phyloP scores from a whole-genome alignment of 2,888 invertebrate species.

The Aspidiotus rigidus region DNA sequence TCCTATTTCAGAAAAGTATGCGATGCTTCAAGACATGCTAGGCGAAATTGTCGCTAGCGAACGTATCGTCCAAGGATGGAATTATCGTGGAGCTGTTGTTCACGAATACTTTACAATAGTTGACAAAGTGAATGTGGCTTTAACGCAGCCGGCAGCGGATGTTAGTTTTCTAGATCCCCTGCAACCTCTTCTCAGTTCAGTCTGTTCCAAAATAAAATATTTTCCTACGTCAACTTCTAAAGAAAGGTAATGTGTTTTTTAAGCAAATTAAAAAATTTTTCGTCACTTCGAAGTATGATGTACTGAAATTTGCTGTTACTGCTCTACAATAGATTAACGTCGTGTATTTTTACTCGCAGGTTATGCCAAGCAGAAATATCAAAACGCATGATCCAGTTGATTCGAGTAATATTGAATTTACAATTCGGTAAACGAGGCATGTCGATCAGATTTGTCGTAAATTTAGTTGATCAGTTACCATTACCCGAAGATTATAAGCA shows the following conservation, averaged over 20 bases:
- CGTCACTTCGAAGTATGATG: too few relatives aligned
- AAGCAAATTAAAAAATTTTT: too few relatives aligned
- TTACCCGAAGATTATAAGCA: slow-evolving; percentile 52
- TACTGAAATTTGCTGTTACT: neutral
- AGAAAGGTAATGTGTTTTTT: slow-evolving; percentile 45
- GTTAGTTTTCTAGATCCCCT: slow-evolving; percentile 44
- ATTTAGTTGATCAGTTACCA: slow-evolving; percentile 48
- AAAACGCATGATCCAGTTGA: slow-evolving; percentile 47
- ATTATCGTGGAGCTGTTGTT: slow-evolving; percentile 20
- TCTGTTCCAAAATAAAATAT: slow-evolving; percentile 47
- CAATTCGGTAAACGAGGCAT: slow-evolving; percentile 37
- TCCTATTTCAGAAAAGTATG: slow-evolving; percentile 21
- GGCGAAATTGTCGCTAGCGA: slow-evolving; percentile 26
- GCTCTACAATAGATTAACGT: neutral
- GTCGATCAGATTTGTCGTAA: slow-evolving; percentile 43
- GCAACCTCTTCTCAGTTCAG: slow-evolving; percentile 47
- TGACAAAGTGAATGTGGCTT: slow-evolving; percentile 14
- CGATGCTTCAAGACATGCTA: slow-evolving; percentile 4
- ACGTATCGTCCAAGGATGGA: slow-evolving; percentile 17
- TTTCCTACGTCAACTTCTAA: slow-evolving; percentile 47
- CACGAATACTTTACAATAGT: slow-evolving; percentile 27
- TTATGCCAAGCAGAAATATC: slow-evolving; percentile 54
- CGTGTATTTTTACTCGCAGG: slow-evolving; percentile 39
- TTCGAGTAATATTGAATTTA: slow-evolving; percentile 39
- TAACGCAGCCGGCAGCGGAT: neutral